Evolutionary conservation across 2,113 vertebrate species (phyloP), one percentile per base, ranked within the genome.

Genomic region (Paradisaea rubra): DNA sequence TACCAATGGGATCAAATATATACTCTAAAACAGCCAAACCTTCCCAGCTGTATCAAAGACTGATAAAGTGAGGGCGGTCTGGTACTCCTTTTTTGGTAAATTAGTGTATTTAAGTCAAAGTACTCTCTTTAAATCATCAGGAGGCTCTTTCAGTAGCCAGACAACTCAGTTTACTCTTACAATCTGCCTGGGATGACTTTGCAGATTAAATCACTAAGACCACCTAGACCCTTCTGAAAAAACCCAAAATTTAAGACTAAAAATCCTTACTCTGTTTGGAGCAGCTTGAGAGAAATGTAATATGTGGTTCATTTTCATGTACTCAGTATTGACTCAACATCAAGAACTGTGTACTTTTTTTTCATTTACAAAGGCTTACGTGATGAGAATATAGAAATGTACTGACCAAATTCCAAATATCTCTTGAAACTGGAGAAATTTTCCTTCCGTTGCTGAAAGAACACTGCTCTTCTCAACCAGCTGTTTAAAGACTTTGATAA

Each of bases 401-500:
- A 56, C 20, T 59, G 59, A 91, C 13, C 39, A 83, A 42, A 90
- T 31, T 49, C 81, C 83, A 87, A 72, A 41, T 97, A 99, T 98
- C 98, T 99, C 98, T 92, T 99, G 98, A 79, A 99, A 98, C 15
- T 98, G 98, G 44, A 98, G 93, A 73, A 98, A 98, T 78, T 98
- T 98, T 47, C 96, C 97, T 97, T 99, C 98, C 97, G 98, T 85
- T 93, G 98, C 98, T 12, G 98, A 97, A 60, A 99, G 96, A 17
- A 97, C 83, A 81, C 94, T 98, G 93, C 95, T 98, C 94, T 98
- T 98, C 77, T 98, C 98, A 14, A 95, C 85, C 81, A 99, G 97
- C 91, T 99, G 98, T 86, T 99, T 99, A 95, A 98, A 98, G 60
- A 99, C 95, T 60, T 98, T 98, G 96, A 99, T 99, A 98, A 99